phyloP scores from a whole-genome alignment of 2,113 vertebrate species.

The Eupsittula cactorum region DNA sequence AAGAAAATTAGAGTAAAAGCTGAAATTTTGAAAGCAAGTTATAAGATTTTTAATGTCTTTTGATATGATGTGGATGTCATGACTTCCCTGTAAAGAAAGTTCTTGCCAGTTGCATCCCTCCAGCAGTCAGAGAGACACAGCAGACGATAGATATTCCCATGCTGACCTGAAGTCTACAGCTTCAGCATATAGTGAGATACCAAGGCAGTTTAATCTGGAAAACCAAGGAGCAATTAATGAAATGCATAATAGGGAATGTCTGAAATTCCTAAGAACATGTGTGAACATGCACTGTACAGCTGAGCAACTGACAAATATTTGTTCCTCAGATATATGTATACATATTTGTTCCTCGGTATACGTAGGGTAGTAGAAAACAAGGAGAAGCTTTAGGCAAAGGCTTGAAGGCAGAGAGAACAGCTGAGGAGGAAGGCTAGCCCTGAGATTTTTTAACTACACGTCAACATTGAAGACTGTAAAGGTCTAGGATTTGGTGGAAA shows the following conservation, averaged over 20 bases:
- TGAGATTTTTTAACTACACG: neutral
- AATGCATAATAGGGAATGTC: neutral
- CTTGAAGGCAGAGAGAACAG: neutral
- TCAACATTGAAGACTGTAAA: neutral
- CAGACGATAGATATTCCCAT: neutral
- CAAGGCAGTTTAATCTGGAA: neutral
- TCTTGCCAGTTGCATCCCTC: neutral
- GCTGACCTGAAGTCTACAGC: neutral
- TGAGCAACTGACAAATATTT: neutral
- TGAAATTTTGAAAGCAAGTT: neutral
- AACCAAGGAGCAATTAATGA: neutral
- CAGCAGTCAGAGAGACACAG: neutral
- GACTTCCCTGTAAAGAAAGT: neutral
- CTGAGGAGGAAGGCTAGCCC: neutral
- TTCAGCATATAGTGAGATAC: neutral
- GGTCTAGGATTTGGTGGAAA: neutral
- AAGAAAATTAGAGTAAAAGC: neutral
- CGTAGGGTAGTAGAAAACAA: neutral
- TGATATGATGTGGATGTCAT: neutral
- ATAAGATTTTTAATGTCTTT: neutral
- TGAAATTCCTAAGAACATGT: neutral
- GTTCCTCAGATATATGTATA: neutral
- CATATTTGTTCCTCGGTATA: neutral
- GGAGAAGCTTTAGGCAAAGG: neutral
- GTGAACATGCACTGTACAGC: neutral